phyloP scores from a whole-genome alignment of 2,797 vertebrate genomes.

The Tapirus indicus region DNA sequence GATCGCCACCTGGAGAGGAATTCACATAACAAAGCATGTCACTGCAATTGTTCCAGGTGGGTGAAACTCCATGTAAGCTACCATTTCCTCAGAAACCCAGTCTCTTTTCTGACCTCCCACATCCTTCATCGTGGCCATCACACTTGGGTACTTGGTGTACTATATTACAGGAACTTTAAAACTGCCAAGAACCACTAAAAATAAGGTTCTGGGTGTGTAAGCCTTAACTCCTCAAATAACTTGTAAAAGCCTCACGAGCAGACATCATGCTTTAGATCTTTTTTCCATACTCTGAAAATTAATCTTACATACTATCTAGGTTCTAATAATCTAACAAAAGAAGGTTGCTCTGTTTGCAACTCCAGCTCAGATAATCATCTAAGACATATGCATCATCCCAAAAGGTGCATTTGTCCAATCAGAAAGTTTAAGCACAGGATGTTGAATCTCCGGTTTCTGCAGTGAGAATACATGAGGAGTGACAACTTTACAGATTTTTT shows the following conservation, averaged over 20 bases:
- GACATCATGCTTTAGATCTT: neutral
- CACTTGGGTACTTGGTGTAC: neutral
- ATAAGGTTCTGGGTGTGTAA: neutral
- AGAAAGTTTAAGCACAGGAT: neutral
- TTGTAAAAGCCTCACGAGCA: neutral
- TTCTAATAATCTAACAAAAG: constrained; percentile 17
- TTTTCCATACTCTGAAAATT: neutral
- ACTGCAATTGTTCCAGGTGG: neutral
- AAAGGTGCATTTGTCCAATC: neutral
- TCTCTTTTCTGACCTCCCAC: neutral
- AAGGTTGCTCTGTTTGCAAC: neutral
- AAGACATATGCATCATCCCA: neutral
- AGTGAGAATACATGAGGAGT: neutral
- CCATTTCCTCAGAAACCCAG: neutral
- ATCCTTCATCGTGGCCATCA: neutral
- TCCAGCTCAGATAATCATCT: constrained; percentile 1
- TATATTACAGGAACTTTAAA: neutral
- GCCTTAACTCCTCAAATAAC: neutral
- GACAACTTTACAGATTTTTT: constrained; percentile 34
- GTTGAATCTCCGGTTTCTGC: neutral
- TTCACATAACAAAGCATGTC: neutral
- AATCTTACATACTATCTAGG: neutral
- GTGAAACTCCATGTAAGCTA: neutral
- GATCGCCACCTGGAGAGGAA: neutral
- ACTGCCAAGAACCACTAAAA: neutral